Conservation (phyloP, 2,113 vertebrate genomes). For the Hiodon tergisus region DNA sequence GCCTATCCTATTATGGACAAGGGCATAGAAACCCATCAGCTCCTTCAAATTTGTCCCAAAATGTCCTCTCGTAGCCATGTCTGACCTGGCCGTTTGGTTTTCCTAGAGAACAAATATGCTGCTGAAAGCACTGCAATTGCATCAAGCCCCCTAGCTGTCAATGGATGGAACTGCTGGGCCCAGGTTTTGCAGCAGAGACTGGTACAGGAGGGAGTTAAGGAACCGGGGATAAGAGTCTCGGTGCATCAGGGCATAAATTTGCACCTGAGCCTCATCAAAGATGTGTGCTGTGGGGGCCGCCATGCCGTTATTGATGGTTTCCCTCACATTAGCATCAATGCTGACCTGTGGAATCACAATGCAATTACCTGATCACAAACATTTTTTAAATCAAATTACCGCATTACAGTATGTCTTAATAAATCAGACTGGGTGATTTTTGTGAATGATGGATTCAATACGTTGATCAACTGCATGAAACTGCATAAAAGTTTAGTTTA, state of each 20-base stretch:
- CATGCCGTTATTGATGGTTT: constrained; percentile 30
- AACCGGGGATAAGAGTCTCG: constrained; percentile 33
- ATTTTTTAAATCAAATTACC: too few relatives aligned
- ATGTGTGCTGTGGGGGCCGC: constrained; percentile 17
- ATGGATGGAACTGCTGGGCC: neutral
- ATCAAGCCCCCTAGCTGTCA: constrained; percentile 12
- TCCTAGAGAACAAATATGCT: neutral
- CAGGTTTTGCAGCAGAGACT: constrained; percentile 25
- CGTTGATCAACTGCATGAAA: too few relatives aligned
- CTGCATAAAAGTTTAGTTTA: too few relatives aligned
- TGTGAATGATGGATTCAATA: too few relatives aligned
- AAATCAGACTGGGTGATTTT: too few relatives aligned
- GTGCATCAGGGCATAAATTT: constrained; percentile 33
- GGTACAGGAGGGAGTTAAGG: constrained; percentile 24
- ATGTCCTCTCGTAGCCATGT: neutral
- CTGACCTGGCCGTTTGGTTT: neutral
- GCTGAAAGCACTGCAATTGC: neutral
- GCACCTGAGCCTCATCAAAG: constrained; percentile 29
- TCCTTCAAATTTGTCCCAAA: neutral
- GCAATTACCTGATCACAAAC: too few relatives aligned
- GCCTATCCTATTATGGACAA: neutral
- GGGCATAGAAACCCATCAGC: neutral
- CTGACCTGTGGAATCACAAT: constrained; percentile 27
- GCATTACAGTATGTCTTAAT: too few relatives aligned
- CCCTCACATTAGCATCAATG: constrained; percentile 28